Percentiles rank a stretch among this genome's conserved stretches.
phyloP scores from a whole-genome alignment of 2,888 invertebrate genomes.

The Drosophila anomalipes region DNA sequence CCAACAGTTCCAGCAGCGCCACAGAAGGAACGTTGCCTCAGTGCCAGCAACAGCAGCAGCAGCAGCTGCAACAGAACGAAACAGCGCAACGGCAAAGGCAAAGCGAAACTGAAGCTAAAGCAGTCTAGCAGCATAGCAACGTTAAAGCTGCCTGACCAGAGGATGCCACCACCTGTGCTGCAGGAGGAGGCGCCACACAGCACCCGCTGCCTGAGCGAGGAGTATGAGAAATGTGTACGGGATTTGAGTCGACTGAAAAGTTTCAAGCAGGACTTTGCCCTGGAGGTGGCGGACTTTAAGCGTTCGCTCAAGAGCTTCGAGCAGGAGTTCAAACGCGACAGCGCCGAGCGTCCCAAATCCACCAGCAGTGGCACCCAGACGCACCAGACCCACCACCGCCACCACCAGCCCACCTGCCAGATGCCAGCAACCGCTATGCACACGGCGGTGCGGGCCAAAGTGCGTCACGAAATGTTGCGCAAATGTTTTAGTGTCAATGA shows the following conservation, averaged over 20 bases:
- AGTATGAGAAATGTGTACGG: constrained; percentile 66
- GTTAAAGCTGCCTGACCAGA: constrained; percentile 43
- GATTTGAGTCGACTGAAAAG: constrained; percentile 66
- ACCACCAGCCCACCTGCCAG: constrained; percentile 1
- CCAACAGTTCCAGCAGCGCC: background rate
- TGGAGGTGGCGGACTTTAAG: constrained; percentile 73
- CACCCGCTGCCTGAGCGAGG: constrained; percentile 61
- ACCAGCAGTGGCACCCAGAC: constrained; percentile 54
- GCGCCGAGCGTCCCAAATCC: constrained; percentile 51
- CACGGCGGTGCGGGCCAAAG: constrained; percentile 59
- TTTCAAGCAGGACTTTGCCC: constrained; percentile 70
- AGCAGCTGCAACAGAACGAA: constrained; percentile 50
- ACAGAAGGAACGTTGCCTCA: constrained; percentile 50
- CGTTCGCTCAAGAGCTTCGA: constrained; percentile 72
- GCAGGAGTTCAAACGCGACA: constrained; percentile 60
- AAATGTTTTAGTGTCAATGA: constrained; percentile 82
- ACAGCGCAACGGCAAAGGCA: constrained; percentile 47
- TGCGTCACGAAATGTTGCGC: constrained; percentile 65
- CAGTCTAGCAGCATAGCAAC: background rate
- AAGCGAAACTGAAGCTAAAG: constrained; percentile 30
- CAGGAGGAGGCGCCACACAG: constrained; percentile 18
- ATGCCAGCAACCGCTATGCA: constrained; percentile 43
- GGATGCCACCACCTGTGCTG: background rate
- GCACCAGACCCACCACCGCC: background rate
- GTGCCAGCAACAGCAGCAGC: constrained; percentile 37